Conservation (phyloP, 1,140 invertebrate species). For the Nasonia longicornis region DNA sequence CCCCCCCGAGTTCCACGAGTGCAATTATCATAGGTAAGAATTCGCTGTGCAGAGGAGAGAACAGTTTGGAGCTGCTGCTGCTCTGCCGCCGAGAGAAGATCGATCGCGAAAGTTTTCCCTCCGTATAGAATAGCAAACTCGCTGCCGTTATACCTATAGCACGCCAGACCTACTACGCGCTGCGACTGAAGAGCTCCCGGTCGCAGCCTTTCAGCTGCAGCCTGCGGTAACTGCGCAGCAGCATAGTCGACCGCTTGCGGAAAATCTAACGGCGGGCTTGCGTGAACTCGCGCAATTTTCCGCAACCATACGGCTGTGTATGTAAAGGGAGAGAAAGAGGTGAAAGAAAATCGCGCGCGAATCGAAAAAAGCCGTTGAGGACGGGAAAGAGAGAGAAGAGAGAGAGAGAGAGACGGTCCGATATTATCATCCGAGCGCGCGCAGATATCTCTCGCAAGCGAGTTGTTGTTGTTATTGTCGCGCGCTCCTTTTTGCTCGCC, state of each 20-base stretch:
- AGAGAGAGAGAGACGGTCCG: neutral
- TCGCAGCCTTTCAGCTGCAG: neutral
- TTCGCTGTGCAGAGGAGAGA: neutral
- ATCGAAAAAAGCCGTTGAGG: neutral
- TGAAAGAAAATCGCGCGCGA: neutral
- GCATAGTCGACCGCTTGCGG: neutral
- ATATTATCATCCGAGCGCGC: neutral
- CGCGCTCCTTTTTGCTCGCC: slow-evolving; percentile 1
- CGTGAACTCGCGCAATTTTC: slow-evolving; percentile 16
- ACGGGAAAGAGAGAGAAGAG: neutral
- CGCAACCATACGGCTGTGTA: neutral
- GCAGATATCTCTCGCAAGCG: neutral
- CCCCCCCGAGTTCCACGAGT: neutral
- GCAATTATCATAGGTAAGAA: neutral
- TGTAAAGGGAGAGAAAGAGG: too few species aligned
- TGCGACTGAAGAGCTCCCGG: neutral
- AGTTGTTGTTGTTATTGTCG: slow-evolving; percentile 44
- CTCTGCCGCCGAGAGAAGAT: neutral
- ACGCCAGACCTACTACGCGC: neutral
- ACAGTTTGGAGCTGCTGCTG: neutral
- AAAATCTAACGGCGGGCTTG: neutral
- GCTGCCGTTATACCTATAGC: too few species aligned
- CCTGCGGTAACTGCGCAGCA: neutral
- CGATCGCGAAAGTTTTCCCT: slow-evolving; percentile 27
- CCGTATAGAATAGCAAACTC: neutral